phyloP scores from a whole-genome alignment of 2,797 vertebrate species.

The Betta splendens region DNA sequence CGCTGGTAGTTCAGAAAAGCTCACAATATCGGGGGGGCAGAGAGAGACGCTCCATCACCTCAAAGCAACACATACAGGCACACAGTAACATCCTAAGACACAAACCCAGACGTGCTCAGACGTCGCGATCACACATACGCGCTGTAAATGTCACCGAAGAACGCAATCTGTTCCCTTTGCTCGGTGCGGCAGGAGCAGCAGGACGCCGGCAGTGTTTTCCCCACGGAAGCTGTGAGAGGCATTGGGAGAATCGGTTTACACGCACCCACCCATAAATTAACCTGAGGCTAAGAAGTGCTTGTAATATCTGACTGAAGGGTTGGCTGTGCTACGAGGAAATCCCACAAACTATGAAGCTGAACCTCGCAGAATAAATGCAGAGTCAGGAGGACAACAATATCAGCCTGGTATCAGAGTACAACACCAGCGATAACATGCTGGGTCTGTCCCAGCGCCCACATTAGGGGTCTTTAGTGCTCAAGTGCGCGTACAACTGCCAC shows the following conservation, averaged over 20 bases:
- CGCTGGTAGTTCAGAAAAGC: not conserved
- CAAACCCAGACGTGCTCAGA: slow-evolving; percentile 4
- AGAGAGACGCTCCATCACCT: not conserved
- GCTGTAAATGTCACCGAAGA: slow-evolving; percentile 55
- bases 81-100: not conserved
- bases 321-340: not conserved
- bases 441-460: slow-evolving; percentile 2
- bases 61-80: not conserved
- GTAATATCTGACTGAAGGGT: slow-evolving; percentile 23
- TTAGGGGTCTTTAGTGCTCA: slow-evolving; percentile 12
- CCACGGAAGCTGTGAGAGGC: slow-evolving; percentile 42
- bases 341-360: not conserved
- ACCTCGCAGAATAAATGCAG: not conserved
- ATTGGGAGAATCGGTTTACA: slow-evolving; percentile 42
- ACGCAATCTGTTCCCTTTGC: slow-evolving; percentile 39
- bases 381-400: slow-evolving; percentile 2
- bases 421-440: not conserved
- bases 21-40: not conserved
- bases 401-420: slow-evolving; percentile 3
- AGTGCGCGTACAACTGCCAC: slow-evolving; percentile 4
- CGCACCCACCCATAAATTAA: slow-evolving; percentile 35
- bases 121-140: not conserved
- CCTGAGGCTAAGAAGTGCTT: slow-evolving; percentile 10
- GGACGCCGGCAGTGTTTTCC: slow-evolving; percentile 34
- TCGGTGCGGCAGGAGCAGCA: slow-evolving; percentile 1